A percentile compares a stretch with the other conserved stretches of the same genome.
Conservation (phyloP, 2,888 invertebrate genomes). For the Blera fallax region DNA sequence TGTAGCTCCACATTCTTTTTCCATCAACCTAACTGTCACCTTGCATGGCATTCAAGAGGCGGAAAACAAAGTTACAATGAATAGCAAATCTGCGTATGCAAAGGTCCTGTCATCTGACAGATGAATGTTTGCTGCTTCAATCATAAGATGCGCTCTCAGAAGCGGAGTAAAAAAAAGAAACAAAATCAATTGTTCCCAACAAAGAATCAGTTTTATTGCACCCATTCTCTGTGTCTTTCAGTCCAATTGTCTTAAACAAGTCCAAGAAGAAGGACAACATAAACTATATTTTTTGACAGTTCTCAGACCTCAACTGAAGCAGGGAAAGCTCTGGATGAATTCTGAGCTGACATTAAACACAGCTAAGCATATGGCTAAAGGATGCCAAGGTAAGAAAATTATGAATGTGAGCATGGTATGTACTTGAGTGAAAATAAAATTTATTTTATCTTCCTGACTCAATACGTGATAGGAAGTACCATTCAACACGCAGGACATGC, state of each 20-base stretch:
- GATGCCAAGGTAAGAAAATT: background rate
- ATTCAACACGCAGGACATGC: constrained; percentile 21
- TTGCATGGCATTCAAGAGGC: background rate
- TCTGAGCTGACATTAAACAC: background rate
- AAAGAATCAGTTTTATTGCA: background rate
- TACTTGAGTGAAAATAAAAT: constrained; percentile 14
- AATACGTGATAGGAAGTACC: background rate
- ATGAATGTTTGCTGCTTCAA: background rate
- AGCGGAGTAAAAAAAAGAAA: too few species aligned
- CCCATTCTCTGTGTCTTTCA: background rate
- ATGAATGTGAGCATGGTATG: background rate
- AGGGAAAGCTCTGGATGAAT: background rate
- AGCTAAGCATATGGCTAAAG: background rate
- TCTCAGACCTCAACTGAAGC: background rate
- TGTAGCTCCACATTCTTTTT: background rate
- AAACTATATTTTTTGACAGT: constrained; percentile 14
- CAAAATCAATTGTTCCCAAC: background rate
- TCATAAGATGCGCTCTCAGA: background rate
- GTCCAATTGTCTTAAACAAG: background rate
- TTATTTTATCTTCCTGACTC: background rate
- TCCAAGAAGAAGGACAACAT: background rate
- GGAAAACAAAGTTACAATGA: background rate
- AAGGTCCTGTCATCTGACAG: background rate
- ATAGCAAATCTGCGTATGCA: background rate
- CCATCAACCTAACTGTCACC: background rate